A percentile compares a stretch with the other conserved stretches of the same genome.
These are phyloP conservation scores for Hesperia comma DNA, from an alignment of 2,888 invertebrate species.

Conservation along the genomic window DNA sequence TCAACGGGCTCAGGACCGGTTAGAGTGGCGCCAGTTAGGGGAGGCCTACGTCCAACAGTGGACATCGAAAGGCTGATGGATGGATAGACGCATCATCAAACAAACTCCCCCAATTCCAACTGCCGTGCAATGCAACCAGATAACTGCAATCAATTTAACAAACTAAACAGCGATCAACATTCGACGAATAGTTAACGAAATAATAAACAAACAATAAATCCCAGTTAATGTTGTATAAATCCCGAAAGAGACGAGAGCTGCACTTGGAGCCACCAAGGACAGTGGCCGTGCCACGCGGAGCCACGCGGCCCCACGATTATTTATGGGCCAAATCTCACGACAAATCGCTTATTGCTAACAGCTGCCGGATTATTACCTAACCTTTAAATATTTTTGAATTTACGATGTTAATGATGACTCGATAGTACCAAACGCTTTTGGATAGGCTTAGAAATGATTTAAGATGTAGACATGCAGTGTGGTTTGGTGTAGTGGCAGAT, in stretches of 20 bases:
- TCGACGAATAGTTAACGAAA: conserved; percentile 47
- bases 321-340: conserved; percentile 29
- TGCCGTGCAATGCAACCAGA: neutral
- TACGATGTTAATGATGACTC: neutral
- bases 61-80: too few species aligned
- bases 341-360: conserved; percentile 28
- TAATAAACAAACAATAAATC: conserved; percentile 66
- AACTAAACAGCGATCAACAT: neutral
- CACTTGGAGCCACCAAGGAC: conserved; percentile 33
- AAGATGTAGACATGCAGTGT: too few species aligned
- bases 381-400: conserved; percentile 7
- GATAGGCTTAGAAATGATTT: too few species aligned
- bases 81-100: too few species aligned
- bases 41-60: too few species aligned
- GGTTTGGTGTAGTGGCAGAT: too few species aligned
- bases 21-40: too few species aligned
- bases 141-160: neutral
- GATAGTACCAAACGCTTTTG: neutral
- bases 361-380: conserved; percentile 27
- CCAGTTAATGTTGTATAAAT: conserved; percentile 60
- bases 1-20: too few species aligned
- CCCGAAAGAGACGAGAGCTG: conserved; percentile 39
- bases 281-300: neutral
- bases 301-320: conserved; percentile 20
- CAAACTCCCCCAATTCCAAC: too few species aligned